Evolutionary conservation across 2,113 vertebrate genomes (phyloP).

Genomic region (Thamnophis sirtalis): DNA sequence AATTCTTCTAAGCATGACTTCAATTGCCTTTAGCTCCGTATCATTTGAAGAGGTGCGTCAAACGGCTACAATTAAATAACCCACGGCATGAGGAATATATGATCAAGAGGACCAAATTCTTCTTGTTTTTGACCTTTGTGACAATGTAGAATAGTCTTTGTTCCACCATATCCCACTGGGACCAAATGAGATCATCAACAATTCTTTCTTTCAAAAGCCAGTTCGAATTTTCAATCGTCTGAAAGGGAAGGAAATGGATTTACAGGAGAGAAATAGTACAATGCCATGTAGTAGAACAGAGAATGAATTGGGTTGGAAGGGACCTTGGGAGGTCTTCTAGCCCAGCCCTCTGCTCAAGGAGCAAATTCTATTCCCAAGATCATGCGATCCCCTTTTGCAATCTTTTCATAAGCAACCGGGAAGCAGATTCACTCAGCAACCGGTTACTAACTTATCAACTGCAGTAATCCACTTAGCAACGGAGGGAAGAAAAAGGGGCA

Average conservation of each 20-base stretch:
- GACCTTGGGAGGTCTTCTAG: neutral
- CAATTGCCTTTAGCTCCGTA: neutral
- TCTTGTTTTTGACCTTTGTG: slow-evolving; percentile 67
- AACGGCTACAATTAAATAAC: neutral
- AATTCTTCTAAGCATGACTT: neutral
- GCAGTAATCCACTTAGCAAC: neutral
- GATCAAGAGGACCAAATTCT: neutral
- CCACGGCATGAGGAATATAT: neutral
- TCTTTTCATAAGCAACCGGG: too few species aligned
- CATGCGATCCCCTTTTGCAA: too few species aligned
- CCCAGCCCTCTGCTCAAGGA: neutral
- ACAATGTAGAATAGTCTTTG: slow-evolving; percentile 88
- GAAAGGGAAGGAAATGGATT: slow-evolving; percentile 5
- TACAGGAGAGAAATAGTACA: neutral
- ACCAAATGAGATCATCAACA: slow-evolving; percentile 86
- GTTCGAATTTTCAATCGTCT: slow-evolving; percentile 83
- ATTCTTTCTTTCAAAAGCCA: slow-evolving; percentile 79
- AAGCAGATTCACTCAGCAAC: too few species aligned
- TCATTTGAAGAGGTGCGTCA: neutral
- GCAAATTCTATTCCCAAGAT: neutral
- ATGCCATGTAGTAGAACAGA: neutral
- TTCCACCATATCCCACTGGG: slow-evolving; percentile 86
- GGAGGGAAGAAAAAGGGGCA: neutral
- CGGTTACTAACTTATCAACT: neutral
- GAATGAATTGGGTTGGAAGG: neutral